Evolutionary conservation across 2,113 vertebrate genomes (phyloP).

Genomic region (Menidia beryllina): DNA sequence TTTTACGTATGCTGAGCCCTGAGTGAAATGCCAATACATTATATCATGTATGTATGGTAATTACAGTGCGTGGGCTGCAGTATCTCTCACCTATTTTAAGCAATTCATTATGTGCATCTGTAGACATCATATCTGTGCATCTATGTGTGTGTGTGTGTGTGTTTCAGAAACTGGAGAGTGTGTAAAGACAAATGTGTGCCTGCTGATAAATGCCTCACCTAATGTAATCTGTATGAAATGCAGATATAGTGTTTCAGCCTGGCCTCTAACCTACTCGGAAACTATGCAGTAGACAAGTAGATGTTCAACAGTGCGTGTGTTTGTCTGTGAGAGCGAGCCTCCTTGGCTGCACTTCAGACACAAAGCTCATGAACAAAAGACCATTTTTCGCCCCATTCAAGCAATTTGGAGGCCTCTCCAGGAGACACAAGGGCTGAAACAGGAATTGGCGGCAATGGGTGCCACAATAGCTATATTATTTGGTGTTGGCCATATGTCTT

Average conservation of each 20-base stretch:
- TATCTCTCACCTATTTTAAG: slow-evolving; percentile 60
- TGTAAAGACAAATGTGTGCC: slow-evolving; percentile 3
- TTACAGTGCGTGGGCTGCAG: slow-evolving; percentile 47
- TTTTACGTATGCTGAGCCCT: slow-evolving; percentile 61
- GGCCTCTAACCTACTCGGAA: slow-evolving; percentile 26
- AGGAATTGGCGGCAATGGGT: slow-evolving; percentile 44
- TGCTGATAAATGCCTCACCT: slow-evolving; percentile 45
- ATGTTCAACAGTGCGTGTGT: slow-evolving; percentile 20
- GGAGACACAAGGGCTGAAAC: slow-evolving; percentile 70
- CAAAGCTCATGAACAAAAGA: slow-evolving; percentile 69
- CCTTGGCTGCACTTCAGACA: slow-evolving; percentile 69
- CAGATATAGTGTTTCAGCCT: slow-evolving; percentile 30
- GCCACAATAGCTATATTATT: slow-evolving; percentile 71
- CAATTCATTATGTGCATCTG: slow-evolving; percentile 50
- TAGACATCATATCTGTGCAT: slow-evolving; percentile 31
- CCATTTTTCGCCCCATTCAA: slow-evolving; percentile 69
- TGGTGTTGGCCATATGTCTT: slow-evolving; percentile 46
- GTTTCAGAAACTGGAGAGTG: not conserved
- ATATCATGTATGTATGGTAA: slow-evolving; percentile 79
- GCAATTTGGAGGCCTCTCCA: slow-evolving; percentile 26
- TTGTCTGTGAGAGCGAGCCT: slow-evolving; percentile 29
- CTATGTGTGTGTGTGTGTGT: too few species aligned
- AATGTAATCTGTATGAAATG: slow-evolving; percentile 44
- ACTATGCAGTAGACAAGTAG: slow-evolving; percentile 25
- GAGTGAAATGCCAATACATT: slow-evolving; percentile 59